Base-by-base conservation (phyloP, 1,140 invertebrate genomes). In the Nasonia vitripennis region DNA sequence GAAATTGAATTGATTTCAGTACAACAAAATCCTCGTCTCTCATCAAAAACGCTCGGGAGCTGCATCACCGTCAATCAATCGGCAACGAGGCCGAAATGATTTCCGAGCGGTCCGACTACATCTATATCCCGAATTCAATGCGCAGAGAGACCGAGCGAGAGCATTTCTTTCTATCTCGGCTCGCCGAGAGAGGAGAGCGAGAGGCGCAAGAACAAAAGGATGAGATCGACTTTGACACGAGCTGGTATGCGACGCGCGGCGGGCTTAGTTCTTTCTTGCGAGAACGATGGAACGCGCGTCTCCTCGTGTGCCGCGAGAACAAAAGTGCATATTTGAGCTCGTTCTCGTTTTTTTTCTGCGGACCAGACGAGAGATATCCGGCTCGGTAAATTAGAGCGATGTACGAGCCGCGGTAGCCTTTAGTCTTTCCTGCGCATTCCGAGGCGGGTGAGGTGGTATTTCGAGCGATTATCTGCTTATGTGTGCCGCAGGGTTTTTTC, bases 181-280 rank as follows among this genome's bases (percentile, higher is more conserved):
- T 45, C 41, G 41, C 41, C 7, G 41, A 45, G 41, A 45, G 41
- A 45, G 37, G 37, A 7, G 34, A 37, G 34, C 34, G 34, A 45
- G 34, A 78, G 45, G 75, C 41, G 75, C 20, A 55, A 51, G 45
- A 55, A 55, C 75, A 55, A 78, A 78, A 78, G 75, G 20, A 55
- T 12, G 75, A 55, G 41, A n/a, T 45, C 41, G 41, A 51, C 45
- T 48, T 51, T 48, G 45, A 51, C 75, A 23, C 41, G 45, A 78
- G 48, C 75, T 78, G 75, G 75, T 62, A 78, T 78, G 75, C 45
- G 75, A 45, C 17, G n/a, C 37, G 79, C 79, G 79, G 62, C 37
- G 41, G 31, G 79, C 79, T 81, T 81, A 51, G 79, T 81, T 81
- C 79, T 81, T 80, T 80, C 78, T 78, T 78, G 48, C 51, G 77